Evolutionary conservation across 2,113 vertebrate genomes (phyloP), one percentile per base, ranked within the genome.

Genomic region (Sebastes fasciatus): DNA sequence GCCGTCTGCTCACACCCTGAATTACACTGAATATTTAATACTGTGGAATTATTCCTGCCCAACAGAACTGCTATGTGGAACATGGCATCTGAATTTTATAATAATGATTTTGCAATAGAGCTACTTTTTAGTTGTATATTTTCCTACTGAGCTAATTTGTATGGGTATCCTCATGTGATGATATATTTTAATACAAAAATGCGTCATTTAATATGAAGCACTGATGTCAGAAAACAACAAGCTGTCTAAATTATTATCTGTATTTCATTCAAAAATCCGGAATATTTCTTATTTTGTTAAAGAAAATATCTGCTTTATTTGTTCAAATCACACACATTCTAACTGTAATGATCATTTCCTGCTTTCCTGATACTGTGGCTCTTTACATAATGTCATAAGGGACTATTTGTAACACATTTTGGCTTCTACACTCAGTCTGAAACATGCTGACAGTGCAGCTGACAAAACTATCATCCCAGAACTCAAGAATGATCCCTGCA

Each of bases 1-100:
- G 65, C 16, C 21, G 45, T 17, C 1, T 77, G 19, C 13, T 67
- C 26, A 12, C 62, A 67, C 40, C 46, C 40, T n/a, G 60, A 57
- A 57, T 57, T 21, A 77, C 26, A 51, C 61, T 77, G 19, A 61
- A 62, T 43, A 72, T 66, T 72, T 8, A 68, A 49, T n/a, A 17
- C 19, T 62, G 62, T 62, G 26, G 63, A 75, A 52, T 70, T 63
- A 80, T 51, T 84, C 68, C 76, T 87, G 76, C 75, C 81, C 60
- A 72, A 67, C 79, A 78, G 62, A 77, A 63, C 21, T 43, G 46
- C 54, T 57, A 21, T 79, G 79, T 86, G 23, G 48, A 72, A 48
- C 83, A 69, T 65, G 52, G 76, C 72, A 65, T 12, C 77, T 51
- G 71, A 52, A 63, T 60, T 74, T 73, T 42, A 65, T 55, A 16